Evolutionary conservation across 2,888 invertebrate genomes (phyloP), one percentile per base, ranked within the genome.

Genomic region (Poecilus cupreus): DNA sequence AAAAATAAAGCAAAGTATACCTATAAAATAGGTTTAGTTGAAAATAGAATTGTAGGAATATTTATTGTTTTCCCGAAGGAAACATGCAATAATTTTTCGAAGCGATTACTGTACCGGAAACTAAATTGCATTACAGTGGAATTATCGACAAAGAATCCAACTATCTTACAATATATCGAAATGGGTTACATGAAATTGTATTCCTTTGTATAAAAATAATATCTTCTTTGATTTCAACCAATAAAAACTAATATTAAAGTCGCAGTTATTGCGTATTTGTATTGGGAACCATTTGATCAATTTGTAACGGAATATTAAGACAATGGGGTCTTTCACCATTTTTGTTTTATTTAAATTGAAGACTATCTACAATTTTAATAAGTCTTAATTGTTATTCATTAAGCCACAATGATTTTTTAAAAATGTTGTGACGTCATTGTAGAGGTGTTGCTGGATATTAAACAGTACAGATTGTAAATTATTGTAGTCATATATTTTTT

Each of bases 1-100:
- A 13, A 54, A 18, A n/a, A n/a, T n/a, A n/a, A 18, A 18, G 54
- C 5, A 54, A 4, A 32, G 32, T n/a, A 64, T 4, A 75, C n/a
- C 20, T 20, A 46, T 46, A 72, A 72, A 46, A 39, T 18, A 43
- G 24, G n/a, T 60, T 22, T 72, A 75, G 26, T 51, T 51, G 20
- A 75, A 75, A 75, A 26, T 22, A 51, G 26, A 75, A 75, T 4
- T 18, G 51, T 26, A 51, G 20, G 13, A 43, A 60, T 77, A 77
- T 77, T 77, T 77, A 77, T 77, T 77, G 77, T 77, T 20, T 64
- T 24, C 49, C 22, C 24, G 18, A 39, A 39, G 60, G 77, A 43
- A 77, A 60, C 77, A 77, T 32, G 77, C 77, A 64, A 77, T 64
- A 77, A 77, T 77, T 60, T 77, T 60, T 77, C 77, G 60, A 64